Percentiles rank a stretch among this genome's conserved stretches.
These are phyloP conservation scores for Lasiurus cinereus DNA, from an alignment of 2,113 vertebrate genomes.

Conservation along the genomic window DNA sequence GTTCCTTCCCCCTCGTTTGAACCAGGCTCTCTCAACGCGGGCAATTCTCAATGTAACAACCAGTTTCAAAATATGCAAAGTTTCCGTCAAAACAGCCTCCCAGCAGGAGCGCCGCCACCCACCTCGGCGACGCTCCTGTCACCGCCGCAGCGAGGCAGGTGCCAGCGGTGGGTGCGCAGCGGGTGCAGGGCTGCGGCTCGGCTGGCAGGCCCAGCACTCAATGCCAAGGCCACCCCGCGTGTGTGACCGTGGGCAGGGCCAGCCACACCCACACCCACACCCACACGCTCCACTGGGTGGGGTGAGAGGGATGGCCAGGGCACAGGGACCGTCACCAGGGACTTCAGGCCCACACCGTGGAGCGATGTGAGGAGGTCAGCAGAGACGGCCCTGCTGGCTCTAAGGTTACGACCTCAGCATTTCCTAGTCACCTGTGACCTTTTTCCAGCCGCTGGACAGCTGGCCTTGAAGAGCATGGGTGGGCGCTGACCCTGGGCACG, in stretches of 20 bases:
- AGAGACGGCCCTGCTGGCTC: background rate
- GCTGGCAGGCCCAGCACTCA: background rate
- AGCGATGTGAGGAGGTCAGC: background rate
- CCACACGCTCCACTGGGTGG: accelerated
- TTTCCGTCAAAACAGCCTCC: constrained; percentile 63
- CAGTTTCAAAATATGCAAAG: constrained; percentile 78
- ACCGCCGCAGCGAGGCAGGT: background rate
- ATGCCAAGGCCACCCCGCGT: accelerated
- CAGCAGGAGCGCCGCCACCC: background rate
- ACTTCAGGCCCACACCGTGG: background rate
- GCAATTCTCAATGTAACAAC: constrained; percentile 77
- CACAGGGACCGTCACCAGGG: background rate
- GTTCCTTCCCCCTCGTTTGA: constrained; percentile 61
- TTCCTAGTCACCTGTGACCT: background rate
- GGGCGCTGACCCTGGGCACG: background rate
- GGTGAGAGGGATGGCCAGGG: accelerated
- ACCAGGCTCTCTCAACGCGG: constrained; percentile 51
- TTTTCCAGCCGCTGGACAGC: no score
- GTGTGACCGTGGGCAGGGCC: accelerated
- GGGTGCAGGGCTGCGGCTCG: background rate
- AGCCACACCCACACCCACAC: no score
- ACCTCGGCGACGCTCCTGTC: background rate
- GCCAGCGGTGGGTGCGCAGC: no score
- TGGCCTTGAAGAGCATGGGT: background rate
- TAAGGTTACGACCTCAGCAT: background rate